Percentiles rank a stretch among this genome's conserved stretches.
Evolutionary conservation across 1,140 invertebrate genomes (phyloP).

Genomic region (Caenorhabditis brenneri): DNA sequence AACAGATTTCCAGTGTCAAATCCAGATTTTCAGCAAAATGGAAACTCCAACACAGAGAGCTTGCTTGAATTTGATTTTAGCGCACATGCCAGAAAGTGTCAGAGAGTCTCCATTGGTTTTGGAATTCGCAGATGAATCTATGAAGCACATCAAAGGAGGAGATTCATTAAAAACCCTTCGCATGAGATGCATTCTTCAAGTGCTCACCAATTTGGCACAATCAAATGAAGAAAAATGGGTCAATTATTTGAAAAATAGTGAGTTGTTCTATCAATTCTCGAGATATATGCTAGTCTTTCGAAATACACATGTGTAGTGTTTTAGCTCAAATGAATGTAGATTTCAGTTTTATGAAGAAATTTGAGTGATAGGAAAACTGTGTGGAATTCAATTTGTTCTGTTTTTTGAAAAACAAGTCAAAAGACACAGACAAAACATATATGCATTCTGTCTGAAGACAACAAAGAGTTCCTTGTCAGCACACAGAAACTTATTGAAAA

Average conservation of each 20-base stretch:
- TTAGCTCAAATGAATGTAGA: too few relatives aligned
- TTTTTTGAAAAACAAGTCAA: too few relatives aligned
- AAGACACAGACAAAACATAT: too few relatives aligned
- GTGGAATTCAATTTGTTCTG: too few relatives aligned
- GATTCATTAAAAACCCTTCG: neutral
- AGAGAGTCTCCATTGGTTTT: neutral
- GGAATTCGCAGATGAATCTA: neutral
- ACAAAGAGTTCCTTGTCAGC: too few relatives aligned
- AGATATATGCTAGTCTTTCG: neutral
- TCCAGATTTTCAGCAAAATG: neutral
- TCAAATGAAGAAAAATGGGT: neutral
- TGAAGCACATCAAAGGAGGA: constrained; percentile 1
- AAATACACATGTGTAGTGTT: too few relatives aligned
- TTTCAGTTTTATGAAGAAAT: too few relatives aligned
- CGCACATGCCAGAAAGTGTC: neutral
- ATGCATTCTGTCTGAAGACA: too few relatives aligned
- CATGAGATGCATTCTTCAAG: neutral
- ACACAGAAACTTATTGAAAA: too few relatives aligned
- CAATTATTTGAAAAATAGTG: neutral
- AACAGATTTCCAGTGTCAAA: too few relatives aligned
- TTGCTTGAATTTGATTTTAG: neutral
- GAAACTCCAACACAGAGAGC: neutral
- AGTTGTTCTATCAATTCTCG: neutral
- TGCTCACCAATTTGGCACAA: neutral
- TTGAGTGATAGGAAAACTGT: too few relatives aligned